A percentile compares a stretch with the other conserved stretches of the same genome.
phyloP scores from a whole-genome alignment of 2,797 vertebrate species.

The Sparidentex hasta region DNA sequence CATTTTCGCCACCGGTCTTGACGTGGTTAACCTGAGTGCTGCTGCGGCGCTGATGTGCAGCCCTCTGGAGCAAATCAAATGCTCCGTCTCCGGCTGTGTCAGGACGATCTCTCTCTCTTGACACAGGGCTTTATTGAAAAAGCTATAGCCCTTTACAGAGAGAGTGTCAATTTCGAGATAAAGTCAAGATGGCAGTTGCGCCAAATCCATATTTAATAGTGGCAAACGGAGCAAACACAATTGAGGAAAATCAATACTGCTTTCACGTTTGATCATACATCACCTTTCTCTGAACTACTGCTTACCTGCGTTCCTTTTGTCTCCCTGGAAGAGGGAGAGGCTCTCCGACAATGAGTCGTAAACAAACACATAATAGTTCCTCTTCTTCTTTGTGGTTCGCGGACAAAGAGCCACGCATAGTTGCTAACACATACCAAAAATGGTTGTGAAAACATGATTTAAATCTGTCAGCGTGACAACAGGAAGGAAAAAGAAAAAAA shows the following conservation, averaged over 20 bases:
- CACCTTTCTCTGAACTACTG: conserved; percentile 75
- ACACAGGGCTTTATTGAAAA: conserved; percentile 79
- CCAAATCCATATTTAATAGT: conserved; percentile 86
- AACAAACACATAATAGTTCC: conserved; percentile 54
- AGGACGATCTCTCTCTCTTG: conserved; percentile 70
- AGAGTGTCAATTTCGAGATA: conserved; percentile 83
- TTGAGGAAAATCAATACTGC: conserved; percentile 84
- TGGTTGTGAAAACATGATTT: conserved; percentile 27
- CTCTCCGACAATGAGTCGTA: conserved; percentile 49
- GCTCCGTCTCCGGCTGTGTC: conserved; percentile 57
- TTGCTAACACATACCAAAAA: conserved; percentile 30
- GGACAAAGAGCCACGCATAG: conserved; percentile 45
- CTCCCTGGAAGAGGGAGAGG: conserved; percentile 52
- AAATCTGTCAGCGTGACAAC: conserved; percentile 36
- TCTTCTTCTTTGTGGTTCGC: conserved; percentile 33
- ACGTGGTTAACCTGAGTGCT: conserved; percentile 38
- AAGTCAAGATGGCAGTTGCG: conserved; percentile 78
- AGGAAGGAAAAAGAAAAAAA: neutral
- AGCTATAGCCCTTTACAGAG: conserved; percentile 81
- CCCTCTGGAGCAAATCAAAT: conserved; percentile 71
- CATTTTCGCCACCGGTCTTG: conserved; percentile 2
- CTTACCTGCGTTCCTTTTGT: conserved; percentile 74
- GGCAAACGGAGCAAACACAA: conserved; percentile 85
- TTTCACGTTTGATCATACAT: conserved; percentile 84
- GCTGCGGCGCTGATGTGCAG: conserved; percentile 56